Evolutionary conservation across 2,113 vertebrate species (phyloP).

Genomic region (Coregonus clupeaformis): DNA sequence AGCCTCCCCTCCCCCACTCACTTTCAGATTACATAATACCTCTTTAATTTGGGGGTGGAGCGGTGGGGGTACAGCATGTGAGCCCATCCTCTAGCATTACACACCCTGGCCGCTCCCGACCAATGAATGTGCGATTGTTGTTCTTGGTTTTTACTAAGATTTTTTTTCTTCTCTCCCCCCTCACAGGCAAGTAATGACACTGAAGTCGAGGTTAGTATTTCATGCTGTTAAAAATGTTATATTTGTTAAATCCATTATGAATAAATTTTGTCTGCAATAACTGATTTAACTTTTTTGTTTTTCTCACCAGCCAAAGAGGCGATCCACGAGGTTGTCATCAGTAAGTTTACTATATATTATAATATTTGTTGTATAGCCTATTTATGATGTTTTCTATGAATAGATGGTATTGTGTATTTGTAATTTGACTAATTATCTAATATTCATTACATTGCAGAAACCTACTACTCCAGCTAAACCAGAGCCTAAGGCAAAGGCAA

Average conservation of each 20-base stretch:
- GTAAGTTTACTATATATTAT: conserved; percentile 51
- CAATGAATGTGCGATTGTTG: conserved; percentile 39
- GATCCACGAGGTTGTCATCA: conserved; percentile 66
- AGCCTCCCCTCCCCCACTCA: conserved; percentile 19
- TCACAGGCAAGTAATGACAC: conserved; percentile 40
- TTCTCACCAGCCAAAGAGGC: conserved; percentile 75
- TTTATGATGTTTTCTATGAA: not conserved
- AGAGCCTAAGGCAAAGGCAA: conserved; percentile 79
- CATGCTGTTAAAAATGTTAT: not conserved
- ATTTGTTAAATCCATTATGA: not conserved
- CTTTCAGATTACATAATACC: conserved; percentile 61
- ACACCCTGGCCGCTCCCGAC: conserved; percentile 33
- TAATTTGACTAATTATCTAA: not conserved
- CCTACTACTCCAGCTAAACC: conserved; percentile 62
- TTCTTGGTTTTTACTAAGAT: conserved; percentile 45
- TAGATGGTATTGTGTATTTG: not conserved
- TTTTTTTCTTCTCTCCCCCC: conserved; percentile 26
- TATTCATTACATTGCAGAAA: conserved; percentile 70
- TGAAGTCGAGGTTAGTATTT: conserved; percentile 64
- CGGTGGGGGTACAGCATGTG: conserved; percentile 26
- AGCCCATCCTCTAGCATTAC: conserved; percentile 47
- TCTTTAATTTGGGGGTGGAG: conserved; percentile 52
- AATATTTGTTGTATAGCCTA: too few relatives aligned
- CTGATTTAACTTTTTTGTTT: conserved; percentile 40
- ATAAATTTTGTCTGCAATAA: not conserved